Conservation (phyloP, 1,140 invertebrate genomes). For the Charaxes varanes region DNA sequence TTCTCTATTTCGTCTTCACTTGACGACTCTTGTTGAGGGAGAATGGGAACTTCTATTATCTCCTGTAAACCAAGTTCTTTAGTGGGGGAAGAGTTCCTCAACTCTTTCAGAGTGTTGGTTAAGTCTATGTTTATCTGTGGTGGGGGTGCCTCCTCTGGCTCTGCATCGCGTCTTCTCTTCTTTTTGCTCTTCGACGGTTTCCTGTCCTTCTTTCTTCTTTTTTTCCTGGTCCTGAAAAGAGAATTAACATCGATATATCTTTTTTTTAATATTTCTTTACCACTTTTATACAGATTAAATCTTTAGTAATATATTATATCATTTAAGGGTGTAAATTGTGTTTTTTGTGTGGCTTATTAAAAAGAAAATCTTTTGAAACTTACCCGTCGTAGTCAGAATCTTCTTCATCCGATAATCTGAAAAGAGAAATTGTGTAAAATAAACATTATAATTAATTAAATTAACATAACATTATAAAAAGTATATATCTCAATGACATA, state of each 20-base stretch:
- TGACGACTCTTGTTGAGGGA: conserved; percentile 15
- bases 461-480: conserved; percentile 1
- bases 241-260: no score
- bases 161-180: conserved; percentile 29
- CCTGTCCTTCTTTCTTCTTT: conserved; percentile 51
- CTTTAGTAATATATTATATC: neutral
- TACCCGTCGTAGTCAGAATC: conserved; percentile 45
- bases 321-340: no score
- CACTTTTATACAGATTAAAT: no score
- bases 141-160: conserved; percentile 21
- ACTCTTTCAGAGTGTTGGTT: conserved; percentile 47
- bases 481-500: no score
- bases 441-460: neutral
- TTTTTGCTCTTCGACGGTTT: conserved; percentile 43
- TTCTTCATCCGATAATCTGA: conserved; percentile 46
- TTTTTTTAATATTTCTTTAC: no score
- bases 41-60: conserved; percentile 19
- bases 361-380: no score
- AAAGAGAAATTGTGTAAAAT: conserved; percentile 11
- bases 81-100: conserved; percentile 45
- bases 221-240: conserved; percentile 39
- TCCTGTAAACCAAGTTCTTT: conserved; percentile 40
- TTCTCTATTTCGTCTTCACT: conserved; percentile 27
- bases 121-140: conserved; percentile 44
- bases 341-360: no score